Evolutionary conservation across 2,888 invertebrate genomes (phyloP), one percentile per base, ranked within the genome.

Genomic region (Napeogenes sylphis): DNA sequence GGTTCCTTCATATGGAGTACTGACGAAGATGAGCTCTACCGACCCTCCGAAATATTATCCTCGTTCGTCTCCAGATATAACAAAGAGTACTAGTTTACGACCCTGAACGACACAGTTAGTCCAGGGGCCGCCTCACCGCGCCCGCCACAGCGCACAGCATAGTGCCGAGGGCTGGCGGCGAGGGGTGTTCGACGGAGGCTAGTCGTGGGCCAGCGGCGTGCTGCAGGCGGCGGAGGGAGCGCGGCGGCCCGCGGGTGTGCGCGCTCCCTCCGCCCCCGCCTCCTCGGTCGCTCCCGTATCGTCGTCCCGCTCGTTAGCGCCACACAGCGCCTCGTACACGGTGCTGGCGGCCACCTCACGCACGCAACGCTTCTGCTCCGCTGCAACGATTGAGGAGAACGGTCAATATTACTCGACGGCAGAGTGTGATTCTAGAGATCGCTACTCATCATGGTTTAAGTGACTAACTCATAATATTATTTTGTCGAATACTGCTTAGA

Each of bases 291-390:
- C 59, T 45, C 45, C 55, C 35, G 55, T 60, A 51, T 55, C 59
- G 30, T 54, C 54, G 55, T 66, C 67, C 38, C 55, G 67, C 56
- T 56, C 64, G 45, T 59, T 64, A 46, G 66, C 73, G 54, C 71
- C 80, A 73, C 85, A 80, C 75, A 87, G 76, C 62, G 87, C 78
- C 68, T 81, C 69, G 76, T 89, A 82, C 77, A 83, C 85, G 70
- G 72, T 74, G 79, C 87, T 88, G n/a, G 83, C 70, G 3, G 86
- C 82, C 72, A 90, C 85, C 77, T 90, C 91, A 69, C 80, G 84
- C 74, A 88, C 91, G 77, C 81, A 90, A 62, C 87, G 88, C 57
- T 84, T 86, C 79, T 91, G 91, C 78, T 87, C 89, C 71, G 86
- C 91, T 91, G 84, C 45, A 81, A 78, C 32, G 14, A 38, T 21